Evolutionary conservation across 2,113 vertebrate species (phyloP), one percentile per base, ranked within the genome.

Genomic region (Theristicus caerulescens): DNA sequence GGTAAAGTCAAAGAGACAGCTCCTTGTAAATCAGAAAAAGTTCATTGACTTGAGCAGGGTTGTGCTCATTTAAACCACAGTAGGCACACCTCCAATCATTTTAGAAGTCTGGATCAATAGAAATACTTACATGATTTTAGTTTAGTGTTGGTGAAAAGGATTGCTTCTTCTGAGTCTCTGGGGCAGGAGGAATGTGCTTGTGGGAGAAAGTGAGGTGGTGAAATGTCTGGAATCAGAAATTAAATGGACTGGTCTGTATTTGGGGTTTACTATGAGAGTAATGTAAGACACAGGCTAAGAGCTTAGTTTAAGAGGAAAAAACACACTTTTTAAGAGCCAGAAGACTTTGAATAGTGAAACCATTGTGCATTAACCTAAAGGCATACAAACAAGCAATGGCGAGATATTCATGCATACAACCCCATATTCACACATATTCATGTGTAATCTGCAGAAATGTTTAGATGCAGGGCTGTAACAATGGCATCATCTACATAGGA

Each of bases 211-310:
- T 1, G 4, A 62, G 47, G 19, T 67, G 32, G 26, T 44, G n/a
- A 67, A 80, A 85, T 31, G 17, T 3, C 26, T 74, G 47, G 17
- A 96, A n/a, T 7, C 25, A 62, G n/a, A 82, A 58, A 3, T 70
- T 73, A 9, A 3, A 42, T 10, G 27, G 51, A 26, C 11, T 66
- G 38, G 10, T 79, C 40, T 90, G 29, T n/a, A 25, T 47, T 84
- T 67, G n/a, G 19, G 13, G 14, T 88, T 85, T 72, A 26, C 49
- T 27, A 61, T 9, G 17, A 81, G 6, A 24, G 10, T 26, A 58
- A 73, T 0, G 0, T 15, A 46, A 85, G 17, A 38, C 4, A 9
- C 14, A 59, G 57, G 13, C 3, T 17, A 46, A 61, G 1, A 49
- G 9, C 6, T 76, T 24, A 70, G 32, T 58, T 83, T 64, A 59